Conservation (phyloP, 1,140 invertebrate species). For the Temnothorax longispinosus region DNA sequence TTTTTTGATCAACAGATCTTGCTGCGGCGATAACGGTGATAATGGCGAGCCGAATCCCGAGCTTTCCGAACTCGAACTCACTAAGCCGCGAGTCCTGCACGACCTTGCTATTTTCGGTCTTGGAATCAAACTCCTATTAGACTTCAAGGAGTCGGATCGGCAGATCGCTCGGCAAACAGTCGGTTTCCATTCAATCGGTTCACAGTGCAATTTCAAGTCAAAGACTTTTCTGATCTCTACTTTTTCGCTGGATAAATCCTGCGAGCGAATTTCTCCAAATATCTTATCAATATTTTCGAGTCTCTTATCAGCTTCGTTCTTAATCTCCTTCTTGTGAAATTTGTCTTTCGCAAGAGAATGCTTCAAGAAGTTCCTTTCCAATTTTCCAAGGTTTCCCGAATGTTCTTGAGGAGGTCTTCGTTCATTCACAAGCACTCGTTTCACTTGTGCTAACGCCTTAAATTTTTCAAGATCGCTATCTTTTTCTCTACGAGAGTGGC, state of each 20-base stretch:
- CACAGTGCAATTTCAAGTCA: conserved; percentile 72
- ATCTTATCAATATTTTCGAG: background rate
- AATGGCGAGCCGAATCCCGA: conserved; percentile 80
- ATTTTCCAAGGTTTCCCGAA: background rate
- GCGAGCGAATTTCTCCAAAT: background rate
- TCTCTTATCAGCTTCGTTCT: conserved; percentile 12
- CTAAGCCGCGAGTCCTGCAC: conserved; percentile 61
- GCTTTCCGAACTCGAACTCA: conserved; percentile 81
- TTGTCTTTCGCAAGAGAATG: background rate
- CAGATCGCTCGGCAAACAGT: conserved; percentile 33
- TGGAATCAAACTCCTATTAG: conserved; percentile 68
- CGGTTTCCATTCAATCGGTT: conserved; percentile 69
- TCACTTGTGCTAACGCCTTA: background rate
- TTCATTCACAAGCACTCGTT: background rate
- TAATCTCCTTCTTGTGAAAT: background rate
- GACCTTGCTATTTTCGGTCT: conserved; percentile 62
- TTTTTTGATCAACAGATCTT: conserved; percentile 59
- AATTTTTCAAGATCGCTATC: conserved; percentile 38
- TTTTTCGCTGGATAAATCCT: conserved; percentile 18
- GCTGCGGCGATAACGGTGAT: conserved; percentile 80
- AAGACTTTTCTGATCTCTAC: conserved; percentile 67
- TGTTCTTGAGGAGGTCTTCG: background rate
- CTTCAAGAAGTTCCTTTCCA: background rate
- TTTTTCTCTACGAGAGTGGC: background rate
- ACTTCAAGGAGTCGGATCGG: conserved; percentile 26